Evolutionary conservation across 2,797 vertebrate species (phyloP), one percentile per base, ranked within the genome.

Genomic region (Gadopsis marmoratus): DNA sequence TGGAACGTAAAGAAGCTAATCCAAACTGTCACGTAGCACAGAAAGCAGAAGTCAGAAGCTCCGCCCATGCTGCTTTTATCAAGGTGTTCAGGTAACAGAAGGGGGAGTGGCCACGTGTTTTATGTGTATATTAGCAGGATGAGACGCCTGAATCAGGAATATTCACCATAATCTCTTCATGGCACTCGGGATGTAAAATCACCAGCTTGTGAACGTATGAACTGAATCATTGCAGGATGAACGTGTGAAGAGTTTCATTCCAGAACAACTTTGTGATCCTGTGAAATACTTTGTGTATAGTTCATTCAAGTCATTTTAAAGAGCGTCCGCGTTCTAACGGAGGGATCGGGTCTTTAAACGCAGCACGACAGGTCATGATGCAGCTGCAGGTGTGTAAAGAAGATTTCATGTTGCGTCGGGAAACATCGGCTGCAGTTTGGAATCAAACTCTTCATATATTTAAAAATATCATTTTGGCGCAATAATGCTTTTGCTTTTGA

Each of bases 121-220:
- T 9, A 5, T 74, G 26, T 59, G 29, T 23, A 48, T 13, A 53
- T 39, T 12, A 39, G 16, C 14, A 47, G 58, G 66, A 55, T 41
- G 13, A 55, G 17, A 16, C 61, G 59, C 35, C 51, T 41, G 39
- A 41, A 41, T 12, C 39, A 12, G 10, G 39, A 41, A 41, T 41
- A 12, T 41, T 41, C 11, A 41, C 39, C 39, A 13, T 45, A 0
- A 48, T 35, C 45, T 55, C 47, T 71, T 58, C 71, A 61, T 37
- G 59, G 62, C 69, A 69, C 66, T 75, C 47, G 61, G 74, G 72
- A 81, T 78, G 47, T 65, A 26, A 76, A 63, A 76, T 74, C 74
- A 87, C 78, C 80, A 85, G 84, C 76, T 77, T 74, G 59, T 60
- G 31, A 76, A 68, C 8, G 50, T 74, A 59, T 77, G 41, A 58